Evolutionary conservation across 2,113 vertebrate genomes (phyloP), one percentile per base, ranked within the genome.

Genomic region (Phalacrocorax pelagicus): DNA sequence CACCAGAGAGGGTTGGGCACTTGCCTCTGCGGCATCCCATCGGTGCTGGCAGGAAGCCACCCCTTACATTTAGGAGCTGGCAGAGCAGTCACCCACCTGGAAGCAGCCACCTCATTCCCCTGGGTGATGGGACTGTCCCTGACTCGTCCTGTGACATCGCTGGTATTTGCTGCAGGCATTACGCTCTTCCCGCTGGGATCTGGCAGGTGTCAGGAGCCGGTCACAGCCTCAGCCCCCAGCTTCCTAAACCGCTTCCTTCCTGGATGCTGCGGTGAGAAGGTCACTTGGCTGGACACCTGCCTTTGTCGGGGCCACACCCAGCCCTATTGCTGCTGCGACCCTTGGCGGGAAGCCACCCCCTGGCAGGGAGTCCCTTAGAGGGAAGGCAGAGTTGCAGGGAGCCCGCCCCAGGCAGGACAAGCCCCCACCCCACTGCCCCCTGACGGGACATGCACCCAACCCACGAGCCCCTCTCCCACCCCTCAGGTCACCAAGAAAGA

Each of bases 281-380:
- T 95, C 96, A 90, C 77, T 91, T 81, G 80, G 88, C 88, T 1
- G 58, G 81, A 94, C 83, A 91, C 40, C 84, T 75, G 84, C 87
- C 57, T 82, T 87, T 57, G 40, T n/a, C 6, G 10, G 59, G 55
- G 73, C 87, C 13, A 0, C 90, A 85, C 74, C 89, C 87, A 80
- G 74, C 57, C 42, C 1, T 0, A n/a, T 1, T 19, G 36, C 79
- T 86, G 88, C 86, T 18, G 42, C 54, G 80, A 89, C 78, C 67
- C 42, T n/a, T 3, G 9, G 24, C 0, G 0, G 52, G 77, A 89
- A 90, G 77, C 69, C 22, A 63, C 46, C 18, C 0, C 27, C 38
- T 44, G 52, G 38, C 61, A 55, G 23, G 61, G 92, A 61, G 52
- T 44, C 71, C 71, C 66, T 0, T 3, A 10, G 22, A 74, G 20